Evolutionary conservation across 2,797 vertebrate species (phyloP), one percentile per base, ranked within the genome.

Genomic region (Harpagifer antarcticus): DNA sequence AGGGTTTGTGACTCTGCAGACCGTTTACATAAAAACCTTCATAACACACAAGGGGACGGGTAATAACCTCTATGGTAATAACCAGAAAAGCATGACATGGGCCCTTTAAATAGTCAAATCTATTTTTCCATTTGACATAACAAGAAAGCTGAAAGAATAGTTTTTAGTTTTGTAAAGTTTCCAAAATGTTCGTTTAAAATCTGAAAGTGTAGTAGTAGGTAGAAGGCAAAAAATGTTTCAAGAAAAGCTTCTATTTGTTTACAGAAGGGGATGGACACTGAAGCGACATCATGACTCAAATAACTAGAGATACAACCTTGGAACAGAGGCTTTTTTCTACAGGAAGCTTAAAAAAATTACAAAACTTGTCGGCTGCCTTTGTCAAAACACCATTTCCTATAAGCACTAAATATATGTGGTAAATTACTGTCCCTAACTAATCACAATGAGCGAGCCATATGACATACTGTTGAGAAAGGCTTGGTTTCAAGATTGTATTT

Each of bases 271-370:
- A 37, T 9, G 33, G 33, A 37, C 33, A 8, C 33, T 37, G 33
- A 64, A 1, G 14, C 55, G 60, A 70, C 44, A 40, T 69, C 50
- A 58, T 63, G 40, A 59, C 37, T 76, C 27, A 81, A 9, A 37
- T 7, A 37, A 8, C 3, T 37, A 37, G 33, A 37, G 37, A 37
- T 37, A 37, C 14, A 49, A 2, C 12, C 9, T 63, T 49, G 7
- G 11, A 64, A 20, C 9, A 6, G 42, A 3, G 1, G n/a, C 9
- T 13, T 20, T 54, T 54, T 37, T 37, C 33, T 7, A 37, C 33
- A 37, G 33, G 7, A 7, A 33, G 33, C 33, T 33, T 33, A 0
- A 7, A 33, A 33, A 37, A 8, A 37, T 9, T 1, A 37, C 6
- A 7, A 8, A 6, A 1, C 37, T 8, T 37, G 1, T 9, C 2